Conservation (phyloP, 2,888 invertebrate genomes). For the Electrophaes corylata region DNA sequence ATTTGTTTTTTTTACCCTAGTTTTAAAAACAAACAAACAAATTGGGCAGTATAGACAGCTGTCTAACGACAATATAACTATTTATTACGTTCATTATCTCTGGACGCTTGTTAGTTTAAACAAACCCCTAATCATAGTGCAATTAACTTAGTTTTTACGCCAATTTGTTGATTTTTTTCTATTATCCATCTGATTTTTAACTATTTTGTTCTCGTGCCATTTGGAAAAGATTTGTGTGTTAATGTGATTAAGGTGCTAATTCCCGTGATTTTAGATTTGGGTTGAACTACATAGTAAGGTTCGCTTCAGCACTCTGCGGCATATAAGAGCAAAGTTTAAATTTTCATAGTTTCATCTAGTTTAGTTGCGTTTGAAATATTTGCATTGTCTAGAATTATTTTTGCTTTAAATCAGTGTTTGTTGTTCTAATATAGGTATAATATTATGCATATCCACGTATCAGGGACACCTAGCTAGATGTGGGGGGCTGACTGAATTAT, state of each 20-base stretch:
- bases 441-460: no score
- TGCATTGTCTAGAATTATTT: no score
- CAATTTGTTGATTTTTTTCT: slow-evolving; percentile 60
- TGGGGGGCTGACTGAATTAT: no score
- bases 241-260: slow-evolving; percentile 2
- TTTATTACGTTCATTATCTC: slow-evolving; percentile 77
- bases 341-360: no score
- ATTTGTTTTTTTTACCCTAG: slow-evolving; percentile 42
- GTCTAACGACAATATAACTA: slow-evolving; percentile 78
- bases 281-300: background rate
- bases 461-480: no score
- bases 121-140: slow-evolving; percentile 80
- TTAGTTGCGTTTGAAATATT: background rate
- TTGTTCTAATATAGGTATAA: no score
- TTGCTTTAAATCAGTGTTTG: no score
- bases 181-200: slow-evolving; percentile 28
- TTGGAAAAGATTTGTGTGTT: slow-evolving; percentile 2
- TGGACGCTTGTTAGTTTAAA: slow-evolving; percentile 79
- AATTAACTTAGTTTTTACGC: slow-evolving; percentile 82
- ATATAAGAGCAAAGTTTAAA: no score
- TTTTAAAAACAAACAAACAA: slow-evolving; percentile 65
- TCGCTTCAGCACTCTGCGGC: background rate
- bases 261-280: background rate
- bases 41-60: slow-evolving; percentile 60
- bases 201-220: slow-evolving; percentile 6